Base-by-base conservation (phyloP, 2,797 vertebrate genomes). In the Luscinia megarhynchos region DNA sequence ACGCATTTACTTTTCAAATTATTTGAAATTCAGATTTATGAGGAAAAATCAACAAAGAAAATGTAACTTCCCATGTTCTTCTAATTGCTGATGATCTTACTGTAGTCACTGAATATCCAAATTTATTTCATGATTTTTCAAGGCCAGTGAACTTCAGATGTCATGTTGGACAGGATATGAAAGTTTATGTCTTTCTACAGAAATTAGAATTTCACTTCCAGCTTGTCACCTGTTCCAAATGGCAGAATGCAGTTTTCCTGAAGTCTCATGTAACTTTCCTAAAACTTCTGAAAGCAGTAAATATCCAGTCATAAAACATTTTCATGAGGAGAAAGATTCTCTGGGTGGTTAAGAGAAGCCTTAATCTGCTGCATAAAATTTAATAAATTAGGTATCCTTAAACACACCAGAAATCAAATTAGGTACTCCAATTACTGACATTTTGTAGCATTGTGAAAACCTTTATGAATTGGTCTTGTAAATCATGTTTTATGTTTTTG, bases 381-480 rank as follows among this genome's bases (percentile, higher is more conserved):
- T 61, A 57, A 84, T 8, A 6, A 67, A 11, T n/a, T 73, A 18
- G 6, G 7, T 53, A n/a, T 38, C 73, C n/a, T 10, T 80, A 78
- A 85, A 50, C 30, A 13, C 14, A 63, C 4, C n/a, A 75, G 51
- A 79, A 61, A 46, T 64, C 24, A 29, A 36, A 59, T 55, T 22
- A 80, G n/a, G 10, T 21, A 43, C 32, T 18, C 6, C 6, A 54
- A 8, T 54, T 34, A 38, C 14, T 59, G 16, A 4, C 2, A 53
- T 29, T 87, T 89, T 73, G 10, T 46, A 83, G 46, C 41, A 81
- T 16, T 21, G 45, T 78, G 67, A 40, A 94, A 93, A 75, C 12
- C 6, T 38, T 32, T 63, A 63, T 50, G 46, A 62, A 79, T 79
- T 19, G 70, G 7, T 27, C 19, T 72, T 93, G 12, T 58, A 89